phyloP scores from a whole-genome alignment of 2,888 invertebrate genomes.

The Gymnoscelis rufifasciata region DNA sequence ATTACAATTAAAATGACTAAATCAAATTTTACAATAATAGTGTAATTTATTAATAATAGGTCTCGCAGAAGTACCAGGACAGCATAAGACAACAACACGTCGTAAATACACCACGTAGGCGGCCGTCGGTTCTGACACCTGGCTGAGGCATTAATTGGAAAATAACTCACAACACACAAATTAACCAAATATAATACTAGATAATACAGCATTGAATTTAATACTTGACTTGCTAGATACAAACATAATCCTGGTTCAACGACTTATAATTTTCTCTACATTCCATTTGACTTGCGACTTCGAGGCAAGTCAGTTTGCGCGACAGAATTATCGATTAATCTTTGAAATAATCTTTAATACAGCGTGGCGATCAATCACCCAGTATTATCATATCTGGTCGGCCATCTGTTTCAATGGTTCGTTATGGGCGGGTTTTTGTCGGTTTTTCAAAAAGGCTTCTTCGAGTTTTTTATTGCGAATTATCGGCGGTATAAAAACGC shows the following conservation, averaged over 20 bases:
- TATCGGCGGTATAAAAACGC: slow-evolving; percentile 24
- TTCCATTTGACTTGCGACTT: too few relatives aligned
- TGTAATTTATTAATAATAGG: slow-evolving; percentile 1
- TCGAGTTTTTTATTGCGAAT: slow-evolving; percentile 19
- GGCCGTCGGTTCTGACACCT: slow-evolving; percentile 9
- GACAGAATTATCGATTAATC: background rate
- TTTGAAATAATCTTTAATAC: background rate
- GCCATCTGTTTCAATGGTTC: slow-evolving; percentile 9
- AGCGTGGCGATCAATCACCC: background rate
- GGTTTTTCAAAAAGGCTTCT: slow-evolving; percentile 9
- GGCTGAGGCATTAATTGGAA: slow-evolving; percentile 1
- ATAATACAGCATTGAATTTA: background rate
- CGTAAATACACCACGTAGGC: slow-evolving; percentile 10
- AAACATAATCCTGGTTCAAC: background rate
- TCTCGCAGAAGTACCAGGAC: slow-evolving; percentile 7
- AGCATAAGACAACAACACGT: slow-evolving; percentile 3
- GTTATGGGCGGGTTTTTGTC: slow-evolving; percentile 9
- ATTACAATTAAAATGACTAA: too few relatives aligned
- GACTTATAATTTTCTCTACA: background rate
- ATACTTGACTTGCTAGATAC: background rate
- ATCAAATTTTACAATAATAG: too few relatives aligned
- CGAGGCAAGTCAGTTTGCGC: background rate
- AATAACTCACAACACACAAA: slow-evolving; percentile 1
- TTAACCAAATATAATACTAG: background rate
- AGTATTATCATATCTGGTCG: background rate